Evolutionary conservation across 53 echinoderm and acorn worm genomes (phyloP), one percentile per base, ranked within the genome.

Genomic region (Zoroaster sp.): DNA sequence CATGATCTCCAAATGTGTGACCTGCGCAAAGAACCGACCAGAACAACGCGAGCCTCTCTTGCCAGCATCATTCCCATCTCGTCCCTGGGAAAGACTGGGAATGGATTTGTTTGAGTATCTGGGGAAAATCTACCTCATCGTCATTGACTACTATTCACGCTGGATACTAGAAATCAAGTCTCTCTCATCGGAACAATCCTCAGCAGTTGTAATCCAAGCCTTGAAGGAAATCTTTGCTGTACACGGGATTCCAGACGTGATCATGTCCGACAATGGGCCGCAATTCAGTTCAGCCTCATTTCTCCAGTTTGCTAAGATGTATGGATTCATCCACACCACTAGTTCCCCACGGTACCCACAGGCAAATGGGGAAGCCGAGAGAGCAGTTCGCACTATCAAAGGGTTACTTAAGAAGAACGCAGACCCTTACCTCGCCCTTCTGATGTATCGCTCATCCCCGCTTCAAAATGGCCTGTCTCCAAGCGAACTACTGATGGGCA

Each of bases 101-200:
- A 87, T 78, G 4, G 87, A 92, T 67, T 47, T 94, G 38, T 92
- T 89, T 72, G 55, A 86, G 7, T 70, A 83, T 28, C 35, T 78
- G 10, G 47, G 73, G 15, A 63, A 35, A 13, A 74, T 69, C 43
- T 93, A 88, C 42, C 78, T 92, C 0, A n/a, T 91, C 2, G 80
- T 88, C 25, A 82, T 92, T 13, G 94, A 94, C 49, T 92, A 95
- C 49, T 92, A 88, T 66, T 95, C 89, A 21, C 35, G 89, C 15
- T 93, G 82, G 73, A 73, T 90, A n/a, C n/a, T n/a, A 33, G 90
- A 90, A 74, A 31, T 90, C 21, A 77, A 66, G 30, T 43, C 18
- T 28, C 89, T 80, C n/a, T n/a, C n/a, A n/a, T 6, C n/a, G 20
- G 41, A 73, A 12, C 59, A 53, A 37, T 33, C 74, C 8, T 69